Conservation (phyloP, 2,797 vertebrate genomes). For the Craterocephalus amniculus region DNA sequence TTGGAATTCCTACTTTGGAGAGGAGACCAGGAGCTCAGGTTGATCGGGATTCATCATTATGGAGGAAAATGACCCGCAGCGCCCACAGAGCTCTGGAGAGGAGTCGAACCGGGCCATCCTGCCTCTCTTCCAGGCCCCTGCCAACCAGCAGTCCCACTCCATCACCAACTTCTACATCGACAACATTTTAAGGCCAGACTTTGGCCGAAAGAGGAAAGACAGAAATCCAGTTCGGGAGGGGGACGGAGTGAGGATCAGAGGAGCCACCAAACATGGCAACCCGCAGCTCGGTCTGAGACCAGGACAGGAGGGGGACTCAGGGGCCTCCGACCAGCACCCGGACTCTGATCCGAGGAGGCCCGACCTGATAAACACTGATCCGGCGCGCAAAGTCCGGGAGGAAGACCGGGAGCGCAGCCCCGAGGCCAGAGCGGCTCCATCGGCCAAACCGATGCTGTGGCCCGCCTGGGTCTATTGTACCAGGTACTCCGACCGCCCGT, state of each 20-base stretch:
- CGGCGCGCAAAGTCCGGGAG: constrained; percentile 42
- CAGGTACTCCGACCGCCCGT: constrained; percentile 95
- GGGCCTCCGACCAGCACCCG: constrained; percentile 65
- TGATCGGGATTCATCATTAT: constrained; percentile 76
- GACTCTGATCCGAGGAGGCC: constrained; percentile 74
- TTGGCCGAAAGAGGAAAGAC: constrained; percentile 88
- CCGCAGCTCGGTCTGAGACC: constrained; percentile 45
- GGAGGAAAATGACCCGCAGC: constrained; percentile 84
- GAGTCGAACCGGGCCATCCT: constrained; percentile 79
- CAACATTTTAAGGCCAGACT: constrained; percentile 93
- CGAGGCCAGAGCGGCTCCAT: constrained; percentile 79
- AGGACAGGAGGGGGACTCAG: constrained; percentile 74
- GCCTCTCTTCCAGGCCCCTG: constrained; percentile 83
- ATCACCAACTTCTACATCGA: constrained; percentile 97
- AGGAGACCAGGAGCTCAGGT: constrained; percentile 41
- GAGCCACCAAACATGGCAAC: constrained; percentile 41
- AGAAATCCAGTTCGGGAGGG: constrained; percentile 70
- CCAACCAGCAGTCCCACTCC: constrained; percentile 85
- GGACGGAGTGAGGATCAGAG: constrained; percentile 42
- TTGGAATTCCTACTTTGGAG: constrained; percentile 40
- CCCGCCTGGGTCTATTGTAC: constrained; percentile 98
- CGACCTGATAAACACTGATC: constrained; percentile 71
- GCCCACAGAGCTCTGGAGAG: constrained; percentile 73
- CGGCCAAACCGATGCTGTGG: constrained; percentile 90
- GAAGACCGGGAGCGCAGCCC: constrained; percentile 84